These are phyloP conservation scores for Antidorcas marsupialis DNA, from an alignment of 2,113 vertebrate genomes.

Conservation along the genomic window DNA sequence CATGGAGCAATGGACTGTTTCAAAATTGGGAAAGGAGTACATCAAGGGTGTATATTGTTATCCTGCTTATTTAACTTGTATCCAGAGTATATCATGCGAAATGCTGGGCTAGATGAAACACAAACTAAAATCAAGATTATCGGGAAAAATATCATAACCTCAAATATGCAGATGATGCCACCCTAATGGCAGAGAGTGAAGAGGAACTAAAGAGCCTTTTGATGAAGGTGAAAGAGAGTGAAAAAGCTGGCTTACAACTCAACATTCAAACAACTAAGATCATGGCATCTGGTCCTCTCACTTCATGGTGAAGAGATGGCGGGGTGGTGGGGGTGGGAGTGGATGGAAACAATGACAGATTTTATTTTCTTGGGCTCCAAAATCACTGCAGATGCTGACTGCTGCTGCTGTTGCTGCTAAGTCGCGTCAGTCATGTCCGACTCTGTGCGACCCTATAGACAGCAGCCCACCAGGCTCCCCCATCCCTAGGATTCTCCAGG, in stretches of 20 bases:
- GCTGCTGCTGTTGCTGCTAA: background rate
- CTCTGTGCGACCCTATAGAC: no score
- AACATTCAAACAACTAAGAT: background rate
- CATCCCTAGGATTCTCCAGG: no score
- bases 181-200: background rate
- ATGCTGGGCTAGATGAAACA: background rate
- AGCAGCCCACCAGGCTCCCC: no score
- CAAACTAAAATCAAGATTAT: background rate
- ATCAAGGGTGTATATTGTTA: background rate
- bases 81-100: background rate
- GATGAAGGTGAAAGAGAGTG: background rate
- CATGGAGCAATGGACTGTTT: background rate
- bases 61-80: background rate
- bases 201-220: background rate
- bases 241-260: background rate
- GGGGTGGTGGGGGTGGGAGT: background rate
- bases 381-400: background rate
- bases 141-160: background rate
- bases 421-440: accelerated
- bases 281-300: background rate
- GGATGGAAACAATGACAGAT: background rate
- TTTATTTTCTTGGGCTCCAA: background rate
- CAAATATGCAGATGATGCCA: background rate
- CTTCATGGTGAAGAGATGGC: background rate
- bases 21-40: background rate